Evolutionary conservation across 2,797 vertebrate genomes (phyloP), one percentile per base, ranked within the genome.

Genomic region (Podarcis lilfordi): DNA sequence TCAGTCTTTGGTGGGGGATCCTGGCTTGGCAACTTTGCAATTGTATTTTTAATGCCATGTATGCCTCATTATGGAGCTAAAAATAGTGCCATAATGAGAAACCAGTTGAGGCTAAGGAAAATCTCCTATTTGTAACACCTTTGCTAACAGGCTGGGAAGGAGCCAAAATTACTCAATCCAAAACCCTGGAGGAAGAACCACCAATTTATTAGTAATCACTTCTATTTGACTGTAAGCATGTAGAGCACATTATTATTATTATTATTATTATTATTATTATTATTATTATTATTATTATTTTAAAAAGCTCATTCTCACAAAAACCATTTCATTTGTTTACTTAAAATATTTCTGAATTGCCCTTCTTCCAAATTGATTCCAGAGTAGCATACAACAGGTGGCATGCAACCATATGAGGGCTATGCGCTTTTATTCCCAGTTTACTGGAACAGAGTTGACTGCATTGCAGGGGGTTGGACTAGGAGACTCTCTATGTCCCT

Each of bases 61-160:
- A 35, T 71, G n/a, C 68, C 76, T 64, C n/a, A 32, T 25, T 83
- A 75, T 71, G 45, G 45, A 78, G 81, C 69, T 89, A 85, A 80
- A 89, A 89, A 85, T 84, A 79, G 50, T 37, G 61, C n/a, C 68
- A 72, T 64, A 80, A 88, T 71, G 75, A 88, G 64, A 61, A 84
- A 61, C 45, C 19, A 71, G 66, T 59, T 45, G 77, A 75, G 76
- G 76, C 27, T 78, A 71, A 78, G 84, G 68, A 37, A 71, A 80
- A 80, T 74, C 8, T 72, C 76, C 76, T 89, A 19, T 72, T 85
- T 80, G 68, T 85, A 89, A 83, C 71, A 69, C 80, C 80, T 88
- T 88, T 83, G 64, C 40, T 77, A 82, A 85, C 77, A 80, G 15
- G 83, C 32, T 50, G 82, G 72, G 61, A 85, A 89, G 19, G 82